Evolutionary conservation across 2,113 vertebrate genomes (phyloP).

Genomic region (Atherinomorus stipes): DNA sequence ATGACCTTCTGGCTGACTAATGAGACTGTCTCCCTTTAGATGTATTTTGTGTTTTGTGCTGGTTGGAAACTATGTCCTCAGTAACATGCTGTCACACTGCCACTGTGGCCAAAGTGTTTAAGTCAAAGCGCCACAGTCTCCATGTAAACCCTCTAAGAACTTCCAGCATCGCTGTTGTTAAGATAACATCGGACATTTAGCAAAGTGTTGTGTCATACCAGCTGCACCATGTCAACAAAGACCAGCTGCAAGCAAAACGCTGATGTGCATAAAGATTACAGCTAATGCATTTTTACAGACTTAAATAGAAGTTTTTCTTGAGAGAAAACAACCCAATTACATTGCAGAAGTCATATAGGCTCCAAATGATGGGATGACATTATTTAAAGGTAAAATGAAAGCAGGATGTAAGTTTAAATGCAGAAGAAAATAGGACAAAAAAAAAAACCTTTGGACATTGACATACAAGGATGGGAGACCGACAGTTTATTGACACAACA

Average conservation of each 20-base stretch:
- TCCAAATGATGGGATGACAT: neutral
- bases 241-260: neutral
- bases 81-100: neutral
- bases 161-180: neutral
- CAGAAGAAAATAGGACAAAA: conserved; percentile 1
- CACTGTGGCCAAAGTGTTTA: neutral
- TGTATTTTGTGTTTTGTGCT: neutral
- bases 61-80: neutral
- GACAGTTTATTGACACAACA: conserved; percentile 66
- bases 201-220: neutral
- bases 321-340: neutral
- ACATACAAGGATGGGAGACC: conserved; percentile 47
- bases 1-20: neutral
- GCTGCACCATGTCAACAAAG: neutral
- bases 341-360: neutral
- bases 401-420: neutral
- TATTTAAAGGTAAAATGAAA: too few species aligned
- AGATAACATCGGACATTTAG: neutral
- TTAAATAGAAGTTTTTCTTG: neutral
- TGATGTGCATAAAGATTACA: neutral
- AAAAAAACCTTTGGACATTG: conserved; percentile 4
- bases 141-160: neutral
- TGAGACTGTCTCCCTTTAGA: neutral
- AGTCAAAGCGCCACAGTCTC: neutral
- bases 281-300: neutral